Conservation (phyloP, 2,113 vertebrate genomes). For the Hypocryptadius cinnamomeus region DNA sequence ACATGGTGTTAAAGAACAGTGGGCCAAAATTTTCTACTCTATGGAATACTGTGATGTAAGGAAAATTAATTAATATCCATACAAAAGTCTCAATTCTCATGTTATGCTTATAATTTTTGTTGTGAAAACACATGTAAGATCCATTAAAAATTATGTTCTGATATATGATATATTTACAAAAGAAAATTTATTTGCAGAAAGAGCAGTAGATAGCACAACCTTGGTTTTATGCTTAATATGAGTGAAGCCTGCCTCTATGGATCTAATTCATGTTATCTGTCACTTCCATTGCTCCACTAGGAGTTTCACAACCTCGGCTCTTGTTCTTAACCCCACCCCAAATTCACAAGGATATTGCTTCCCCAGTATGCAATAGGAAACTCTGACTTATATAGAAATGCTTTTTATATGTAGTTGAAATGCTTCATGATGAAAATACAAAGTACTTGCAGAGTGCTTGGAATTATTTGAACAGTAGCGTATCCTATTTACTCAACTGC, state of each 20-base stretch:
- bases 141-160: background rate
- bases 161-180: background rate
- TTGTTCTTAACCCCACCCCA: fast-evolving
- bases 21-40: background rate
- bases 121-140: background rate
- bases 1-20: background rate
- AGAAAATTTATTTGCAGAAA: background rate
- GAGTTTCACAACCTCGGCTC: background rate
- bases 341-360: background rate
- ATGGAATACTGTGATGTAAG: background rate
- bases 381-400: background rate
- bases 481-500: background rate
- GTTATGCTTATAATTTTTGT: background rate
- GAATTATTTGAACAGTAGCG: fast-evolving
- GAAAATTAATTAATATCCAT: background rate
- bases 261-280: background rate
- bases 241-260: background rate
- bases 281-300: background rate
- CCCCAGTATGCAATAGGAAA: background rate
- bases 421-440: background rate
- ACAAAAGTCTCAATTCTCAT: background rate
- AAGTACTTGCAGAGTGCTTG: background rate
- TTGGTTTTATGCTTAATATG: background rate
- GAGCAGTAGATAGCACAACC: background rate
- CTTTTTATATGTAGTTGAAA: background rate